phyloP scores from a whole-genome alignment of 1,140 invertebrate genomes.

The Pseudomyrmex cubaensis region DNA sequence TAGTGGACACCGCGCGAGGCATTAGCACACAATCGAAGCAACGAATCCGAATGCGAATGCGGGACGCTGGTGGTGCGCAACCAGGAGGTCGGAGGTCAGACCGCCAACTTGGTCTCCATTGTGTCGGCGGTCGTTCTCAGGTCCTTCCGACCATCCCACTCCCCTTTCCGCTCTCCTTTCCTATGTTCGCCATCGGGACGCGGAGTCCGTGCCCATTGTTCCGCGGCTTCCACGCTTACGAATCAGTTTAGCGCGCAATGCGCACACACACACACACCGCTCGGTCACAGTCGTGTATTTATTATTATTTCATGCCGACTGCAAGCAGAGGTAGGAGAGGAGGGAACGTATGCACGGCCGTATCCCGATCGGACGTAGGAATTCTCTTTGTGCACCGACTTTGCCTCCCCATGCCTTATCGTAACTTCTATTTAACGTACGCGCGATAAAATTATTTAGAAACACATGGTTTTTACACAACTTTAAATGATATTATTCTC shows the following conservation, averaged over 20 bases:
- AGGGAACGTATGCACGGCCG: slow-evolving; percentile 36
- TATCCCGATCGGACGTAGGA: slow-evolving; percentile 55
- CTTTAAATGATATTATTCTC: not conserved
- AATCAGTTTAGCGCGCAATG: slow-evolving; percentile 77
- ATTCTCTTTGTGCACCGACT: slow-evolving; percentile 50
- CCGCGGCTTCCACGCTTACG: slow-evolving; percentile 83
- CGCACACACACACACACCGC: slow-evolving; percentile 33
- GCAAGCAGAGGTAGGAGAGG: slow-evolving; percentile 1
- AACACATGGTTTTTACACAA: not conserved
- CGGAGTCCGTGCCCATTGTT: slow-evolving; percentile 79
- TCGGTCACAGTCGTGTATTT: slow-evolving; percentile 70
- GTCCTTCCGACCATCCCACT: slow-evolving; percentile 42
- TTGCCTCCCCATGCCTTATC: not conserved
- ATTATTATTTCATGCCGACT: slow-evolving; percentile 71
- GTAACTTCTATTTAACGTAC: slow-evolving; percentile 6
- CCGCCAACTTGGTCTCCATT: slow-evolving; percentile 84
- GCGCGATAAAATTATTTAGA: not conserved
- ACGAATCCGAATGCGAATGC: slow-evolving; percentile 81
- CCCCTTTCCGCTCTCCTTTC: slow-evolving; percentile 62
- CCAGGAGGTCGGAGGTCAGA: slow-evolving; percentile 82
- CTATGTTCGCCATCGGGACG: slow-evolving; percentile 50
- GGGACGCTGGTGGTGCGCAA: slow-evolving; percentile 75
- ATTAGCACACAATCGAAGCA: slow-evolving; percentile 85
- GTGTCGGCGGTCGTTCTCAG: slow-evolving; percentile 77
- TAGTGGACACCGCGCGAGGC: slow-evolving; percentile 74